Evolutionary conservation across 2,797 vertebrate species (phyloP).

Genomic region (Acridotheres tristis): DNA sequence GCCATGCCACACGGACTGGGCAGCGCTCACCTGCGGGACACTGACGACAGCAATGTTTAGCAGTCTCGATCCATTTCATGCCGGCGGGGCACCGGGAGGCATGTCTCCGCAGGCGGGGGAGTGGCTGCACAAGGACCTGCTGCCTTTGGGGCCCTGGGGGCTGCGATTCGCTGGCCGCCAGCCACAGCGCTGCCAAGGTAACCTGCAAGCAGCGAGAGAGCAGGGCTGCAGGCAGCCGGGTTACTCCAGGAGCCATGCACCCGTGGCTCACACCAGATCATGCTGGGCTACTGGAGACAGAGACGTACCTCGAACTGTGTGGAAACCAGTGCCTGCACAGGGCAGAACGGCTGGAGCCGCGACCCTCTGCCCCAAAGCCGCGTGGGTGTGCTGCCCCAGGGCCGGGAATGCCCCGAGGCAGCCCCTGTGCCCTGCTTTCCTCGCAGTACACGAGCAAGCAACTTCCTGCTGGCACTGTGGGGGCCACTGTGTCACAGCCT

Average conservation of each 20-base stretch:
- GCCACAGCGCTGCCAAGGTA: neutral
- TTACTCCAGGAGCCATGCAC: neutral
- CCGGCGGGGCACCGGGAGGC: neutral
- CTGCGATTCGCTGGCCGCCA: neutral
- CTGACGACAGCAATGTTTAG: neutral
- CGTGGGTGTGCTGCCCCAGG: neutral
- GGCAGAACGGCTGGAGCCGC: neutral
- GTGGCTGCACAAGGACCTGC: neutral
- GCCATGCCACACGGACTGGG: accelerated
- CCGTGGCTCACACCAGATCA: accelerated
- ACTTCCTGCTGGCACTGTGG: neutral
- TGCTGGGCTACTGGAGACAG: accelerated
- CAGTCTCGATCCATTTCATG: neutral
- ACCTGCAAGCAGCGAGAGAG: neutral
- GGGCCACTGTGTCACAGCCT: neutral
- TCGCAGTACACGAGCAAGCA: accelerated
- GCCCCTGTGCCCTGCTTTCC: neutral
- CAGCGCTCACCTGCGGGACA: conserved; percentile 69
- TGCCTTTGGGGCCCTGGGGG: neutral
- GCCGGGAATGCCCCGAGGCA: neutral
- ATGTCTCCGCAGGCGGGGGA: neutral
- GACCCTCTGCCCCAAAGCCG: neutral
- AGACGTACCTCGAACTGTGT: accelerated
- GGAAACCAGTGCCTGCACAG: accelerated
- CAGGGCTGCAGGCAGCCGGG: neutral